These are phyloP conservation scores for Loxodonta africana DNA, from an alignment of 2,113 vertebrate genomes.

Conservation along the genomic window DNA sequence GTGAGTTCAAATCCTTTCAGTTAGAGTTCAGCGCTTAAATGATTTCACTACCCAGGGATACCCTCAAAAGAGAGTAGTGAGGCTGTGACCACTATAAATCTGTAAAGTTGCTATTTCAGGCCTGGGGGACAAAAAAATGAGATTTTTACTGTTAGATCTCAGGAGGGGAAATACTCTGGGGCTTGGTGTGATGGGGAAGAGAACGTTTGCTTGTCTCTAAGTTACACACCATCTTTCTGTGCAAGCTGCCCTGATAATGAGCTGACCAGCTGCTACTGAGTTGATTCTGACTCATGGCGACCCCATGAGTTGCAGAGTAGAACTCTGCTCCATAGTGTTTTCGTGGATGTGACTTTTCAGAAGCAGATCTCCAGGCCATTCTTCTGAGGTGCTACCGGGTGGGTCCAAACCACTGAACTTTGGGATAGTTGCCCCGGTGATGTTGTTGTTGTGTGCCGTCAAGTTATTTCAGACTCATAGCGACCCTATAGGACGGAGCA, in stretches of 20 bases:
- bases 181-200: background rate
- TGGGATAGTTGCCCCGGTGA: no score
- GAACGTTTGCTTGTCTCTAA: conserved; percentile 52
- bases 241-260: background rate
- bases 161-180: background rate
- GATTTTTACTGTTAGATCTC: conserved; percentile 2
- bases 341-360: background rate
- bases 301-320: background rate
- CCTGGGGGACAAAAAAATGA: background rate
- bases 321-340: background rate
- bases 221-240: conserved; percentile 24
- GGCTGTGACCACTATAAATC: background rate
- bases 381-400: no score
- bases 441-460: no score
- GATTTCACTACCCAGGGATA: background rate
- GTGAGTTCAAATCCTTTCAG: background rate
- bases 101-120: background rate
- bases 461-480: no score
- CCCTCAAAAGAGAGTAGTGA: background rate
- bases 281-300: background rate
- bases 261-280: background rate
- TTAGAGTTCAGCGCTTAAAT: background rate
- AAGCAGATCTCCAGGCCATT: background rate
- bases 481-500: no score
- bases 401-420: no score